Evolutionary conservation across 2,797 vertebrate species (phyloP).

Genomic region (Sebastolobus altivelis): DNA sequence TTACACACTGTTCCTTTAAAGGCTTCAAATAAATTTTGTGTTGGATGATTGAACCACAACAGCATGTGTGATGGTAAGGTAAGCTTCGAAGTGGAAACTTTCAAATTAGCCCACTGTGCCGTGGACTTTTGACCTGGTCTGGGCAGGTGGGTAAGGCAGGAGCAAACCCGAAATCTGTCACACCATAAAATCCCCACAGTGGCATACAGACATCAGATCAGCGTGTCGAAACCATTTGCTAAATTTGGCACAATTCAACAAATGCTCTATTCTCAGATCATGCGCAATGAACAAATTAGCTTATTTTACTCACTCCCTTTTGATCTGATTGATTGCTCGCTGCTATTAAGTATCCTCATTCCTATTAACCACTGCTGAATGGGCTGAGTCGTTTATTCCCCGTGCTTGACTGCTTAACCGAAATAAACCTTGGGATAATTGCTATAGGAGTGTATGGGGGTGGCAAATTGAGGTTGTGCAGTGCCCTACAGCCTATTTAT

Average conservation of each 20-base stretch:
- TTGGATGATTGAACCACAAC: background rate
- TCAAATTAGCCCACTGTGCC: background rate
- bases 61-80: background rate
- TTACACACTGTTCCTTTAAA: too few relatives aligned
- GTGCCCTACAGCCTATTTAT: conserved; percentile 88
- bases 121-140: background rate
- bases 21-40: background rate
- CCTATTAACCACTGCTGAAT: conserved; percentile 83
- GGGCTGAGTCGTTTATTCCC: conserved; percentile 81
- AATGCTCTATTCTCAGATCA: conserved; percentile 39
- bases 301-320: conserved; percentile 68
- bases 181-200: conserved; percentile 1
- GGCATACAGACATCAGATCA: background rate
- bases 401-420: conserved; percentile 84
- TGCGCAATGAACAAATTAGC: conserved; percentile 58
- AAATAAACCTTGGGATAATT: conserved; percentile 89
- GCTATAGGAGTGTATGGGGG: conserved; percentile 85
- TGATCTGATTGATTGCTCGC: conserved; percentile 77
- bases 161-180: conserved; percentile 6
- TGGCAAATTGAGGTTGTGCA: conserved; percentile 85
- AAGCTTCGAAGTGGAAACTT: background rate
- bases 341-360: conserved; percentile 78
- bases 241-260: conserved; percentile 45
- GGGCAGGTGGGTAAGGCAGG: background rate
- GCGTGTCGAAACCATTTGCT: background rate